phyloP scores from a whole-genome alignment of 2,797 vertebrate species.

The Diceros bicornis region DNA sequence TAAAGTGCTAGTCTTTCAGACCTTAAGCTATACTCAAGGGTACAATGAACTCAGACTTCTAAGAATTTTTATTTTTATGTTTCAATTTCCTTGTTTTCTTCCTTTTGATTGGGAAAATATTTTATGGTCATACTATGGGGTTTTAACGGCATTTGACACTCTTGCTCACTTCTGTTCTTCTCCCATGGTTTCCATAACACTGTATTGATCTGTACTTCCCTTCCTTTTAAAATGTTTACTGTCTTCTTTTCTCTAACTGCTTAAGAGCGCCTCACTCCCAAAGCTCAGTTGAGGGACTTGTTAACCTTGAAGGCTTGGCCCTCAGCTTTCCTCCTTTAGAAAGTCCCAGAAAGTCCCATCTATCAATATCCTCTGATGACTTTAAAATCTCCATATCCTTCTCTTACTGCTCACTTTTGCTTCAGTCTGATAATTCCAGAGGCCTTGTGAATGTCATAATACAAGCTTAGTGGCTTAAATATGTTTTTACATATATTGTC shows the following conservation, averaged over 20 bases:
- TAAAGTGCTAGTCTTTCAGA: conserved; percentile 40
- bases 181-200: conserved; percentile 55
- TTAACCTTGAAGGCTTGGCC: not conserved
- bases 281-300: not conserved
- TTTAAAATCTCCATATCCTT: not conserved
- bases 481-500: not conserved
- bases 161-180: conserved; percentile 19
- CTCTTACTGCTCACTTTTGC: not conserved
- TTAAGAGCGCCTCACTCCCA: conserved; percentile 1
- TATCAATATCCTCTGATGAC: not conserved
- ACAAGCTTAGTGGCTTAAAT: not conserved
- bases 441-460: not conserved
- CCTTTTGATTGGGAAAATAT: conserved; percentile 38
- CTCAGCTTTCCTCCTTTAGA: not conserved
- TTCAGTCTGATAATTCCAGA: not conserved
- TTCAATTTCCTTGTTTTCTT: conserved; percentile 65
- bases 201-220: not conserved
- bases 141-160: conserved; percentile 23
- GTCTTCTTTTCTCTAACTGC: not conserved
- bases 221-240: conserved; percentile 28
- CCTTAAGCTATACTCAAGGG: conserved; percentile 54
- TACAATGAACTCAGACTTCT: conserved; percentile 34
- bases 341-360: not conserved
- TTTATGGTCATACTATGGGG: not conserved
- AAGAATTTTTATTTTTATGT: conserved; percentile 66